A percentile compares a stretch with the other conserved stretches of the same genome.
These are phyloP conservation scores for Gallinago undulata DNA, from an alignment of 2,113 vertebrate species.

Conservation along the genomic window DNA sequence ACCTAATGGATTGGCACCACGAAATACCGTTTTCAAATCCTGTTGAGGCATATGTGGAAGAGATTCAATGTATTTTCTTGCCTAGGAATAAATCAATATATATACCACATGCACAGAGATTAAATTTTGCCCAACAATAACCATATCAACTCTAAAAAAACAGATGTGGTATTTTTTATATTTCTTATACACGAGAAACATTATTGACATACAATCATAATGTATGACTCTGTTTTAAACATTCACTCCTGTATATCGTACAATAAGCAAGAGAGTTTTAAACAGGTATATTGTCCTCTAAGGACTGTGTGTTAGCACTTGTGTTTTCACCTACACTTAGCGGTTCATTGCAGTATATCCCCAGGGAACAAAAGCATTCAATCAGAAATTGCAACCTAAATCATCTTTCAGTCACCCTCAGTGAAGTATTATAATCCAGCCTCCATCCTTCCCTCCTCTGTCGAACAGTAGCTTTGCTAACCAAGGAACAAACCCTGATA, in stretches of 20 bases:
- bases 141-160: not conserved
- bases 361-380: not conserved
- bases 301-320: not conserved
- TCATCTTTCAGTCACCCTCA: not conserved
- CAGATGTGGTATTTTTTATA: not conserved
- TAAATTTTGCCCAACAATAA: conserved; percentile 4
- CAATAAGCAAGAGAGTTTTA: not conserved
- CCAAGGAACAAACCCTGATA: not conserved
- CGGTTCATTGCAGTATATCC: not conserved
- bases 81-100: conserved; percentile 74
- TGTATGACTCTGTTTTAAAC: not conserved
- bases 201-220: not conserved
- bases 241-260: not conserved
- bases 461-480: not conserved
- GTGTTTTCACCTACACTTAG: not conserved
- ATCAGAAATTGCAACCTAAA: not conserved
- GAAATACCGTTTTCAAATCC: conserved; percentile 92
- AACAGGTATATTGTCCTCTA: not conserved
- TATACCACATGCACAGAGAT: not conserved
- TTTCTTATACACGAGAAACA: not conserved
- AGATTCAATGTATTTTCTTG: conserved; percentile 97
- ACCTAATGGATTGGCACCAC: conserved; percentile 93
- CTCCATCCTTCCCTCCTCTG: not conserved
- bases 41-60: conserved; percentile 96
- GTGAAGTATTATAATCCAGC: not conserved